Base-by-base conservation (phyloP, 2,797 vertebrate genomes). In the Aplochiton taeniatus region DNA sequence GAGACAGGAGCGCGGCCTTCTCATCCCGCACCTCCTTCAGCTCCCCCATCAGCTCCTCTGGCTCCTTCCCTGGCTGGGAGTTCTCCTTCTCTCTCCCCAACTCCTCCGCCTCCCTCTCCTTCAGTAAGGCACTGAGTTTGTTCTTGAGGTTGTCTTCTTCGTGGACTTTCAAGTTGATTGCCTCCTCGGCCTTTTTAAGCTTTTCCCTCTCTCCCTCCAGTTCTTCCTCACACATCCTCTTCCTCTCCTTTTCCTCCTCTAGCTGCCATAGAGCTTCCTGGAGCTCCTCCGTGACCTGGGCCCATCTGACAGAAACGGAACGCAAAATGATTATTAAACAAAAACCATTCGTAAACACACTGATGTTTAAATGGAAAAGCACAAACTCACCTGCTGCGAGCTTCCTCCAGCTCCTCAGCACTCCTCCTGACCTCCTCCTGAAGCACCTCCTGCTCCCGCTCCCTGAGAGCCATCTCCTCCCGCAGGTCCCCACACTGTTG, bases 201-300 rank as follows among this genome's bases (percentile, higher is more conserved):
- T 64, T 78, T 66, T 85, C 57, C 6, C 74, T 79, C 59, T 90
- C 87, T 53, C 73, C 51, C 44, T 81, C 69, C 66, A 83, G 73
- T 48, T 87, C 65, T 8, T 85, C 78, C 63, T 87, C 79, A 43
- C 58, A 78, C 4, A 41, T 61, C 49, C 71, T 51, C 42, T 85
- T 80, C 66, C 73, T 87, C 70, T 90, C 76, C n/a, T 83, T 90
- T 70, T 95, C 93, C 41, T 85, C 75, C 48, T 91, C 83, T 60
- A 93, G 86, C 65, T 93, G 79, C 58, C 68, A 82, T 49, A 61
- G 80, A 12, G 78, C 43, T 17, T 75, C 68, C 31, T 70, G 79
- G 18, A 94, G 87, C 51, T 94, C 93, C 49, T 90, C 82, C 1
- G 91, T 84, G 9, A 90, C 91, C 70, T 92, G 90, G 56, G 82